Evolutionary conservation across 2,113 vertebrate genomes (phyloP), one percentile per base, ranked within the genome.

Genomic region (Chauna torquata): DNA sequence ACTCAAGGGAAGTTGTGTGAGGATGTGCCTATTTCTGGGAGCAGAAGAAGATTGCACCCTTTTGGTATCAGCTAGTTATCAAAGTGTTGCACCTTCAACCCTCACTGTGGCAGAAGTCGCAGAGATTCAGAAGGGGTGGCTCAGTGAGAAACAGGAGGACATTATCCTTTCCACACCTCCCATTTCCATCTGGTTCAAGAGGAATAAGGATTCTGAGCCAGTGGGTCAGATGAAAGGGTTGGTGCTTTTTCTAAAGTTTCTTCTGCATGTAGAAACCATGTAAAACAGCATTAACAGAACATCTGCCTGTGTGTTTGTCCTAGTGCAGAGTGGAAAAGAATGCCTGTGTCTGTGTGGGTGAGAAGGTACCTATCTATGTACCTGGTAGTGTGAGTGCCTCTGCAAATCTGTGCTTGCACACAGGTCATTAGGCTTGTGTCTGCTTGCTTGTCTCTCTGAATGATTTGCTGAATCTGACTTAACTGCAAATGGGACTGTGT

Each of bases 241-340:
- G 81, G 87, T 96, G 92, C 68, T 94, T 92, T 94, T 87, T 49
- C 22, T 80, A 6, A 14, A 22, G 7, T 27, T 58, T 77, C 7
- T n/a, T 15, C 78, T 74, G 10, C 76, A 47, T 25, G 11, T 77
- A 66, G 58, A 79, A 95, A 54, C 25, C 7, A 8, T 68, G 50
- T 92, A 80, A 77, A 25, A 65, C 69, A 89, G 95, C 96, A 96
- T 96, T 97, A 97, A 97, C 78, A 75, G 68, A 94, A 86, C 32
- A 65, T 23, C 16, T 44, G 64, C 59, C 55, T 86, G 24, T 36
- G n/a, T 75, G 64, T 77, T 77, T 82, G 71, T 58, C 27, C 28
- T 76, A 17, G 45, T 57, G 62, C 54, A 20, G 86, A 28, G 45
- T 23, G 71, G 47, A 32, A 58, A 79, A 52, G 58, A 68, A 19